Base-by-base conservation (phyloP, 2,113 vertebrate species). In the Hydropotes inermis region DNA sequence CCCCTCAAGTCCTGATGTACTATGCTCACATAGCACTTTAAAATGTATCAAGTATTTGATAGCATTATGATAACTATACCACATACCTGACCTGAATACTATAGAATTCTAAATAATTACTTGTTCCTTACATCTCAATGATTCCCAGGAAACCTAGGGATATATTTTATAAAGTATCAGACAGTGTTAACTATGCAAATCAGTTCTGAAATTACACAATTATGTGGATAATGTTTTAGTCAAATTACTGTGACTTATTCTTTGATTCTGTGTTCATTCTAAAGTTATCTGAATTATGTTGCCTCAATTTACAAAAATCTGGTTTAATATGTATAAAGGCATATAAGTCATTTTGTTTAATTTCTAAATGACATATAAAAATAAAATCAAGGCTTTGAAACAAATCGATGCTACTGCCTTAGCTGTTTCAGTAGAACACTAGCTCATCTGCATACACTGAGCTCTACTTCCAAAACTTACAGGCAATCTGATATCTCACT, bases 161-260 rank as follows among this genome's bases (percentile, higher is more conserved):
- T 90, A 43, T 54, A 39, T 87, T 89, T 96, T 55, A 93, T 33
- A 47, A 85, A 87, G 45, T 67, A 74, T 78, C 85, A 61, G 13
- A 61, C n/a, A 67, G 57, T 76, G 91, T 88, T 95, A 95, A 64
- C 98, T 97, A 95, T 96, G 97, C 97, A 97, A 97, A 10, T 61
- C 58, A 83, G 67, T 94, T 93, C 67, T 78, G 47, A 79, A 95
- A 36, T 64, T 76, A 83, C 92, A 97, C 90, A 93, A 55, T 60
- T 67, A 39, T 1, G 23, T 81, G 83, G 97, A 95, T 91, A 28
- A 92, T 55, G 21, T 91, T 92, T 89, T 52, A 43, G 67, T 92
- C 60, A 57, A 82, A n/a, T 79, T 96, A 64, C 39, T 84, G 91
- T 89, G 93, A 83, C 81, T 70, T 88, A 45, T 17, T 84, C 36